Base-by-base conservation (phyloP, 2,113 vertebrate genomes). In the Gallinago jamesoni region DNA sequence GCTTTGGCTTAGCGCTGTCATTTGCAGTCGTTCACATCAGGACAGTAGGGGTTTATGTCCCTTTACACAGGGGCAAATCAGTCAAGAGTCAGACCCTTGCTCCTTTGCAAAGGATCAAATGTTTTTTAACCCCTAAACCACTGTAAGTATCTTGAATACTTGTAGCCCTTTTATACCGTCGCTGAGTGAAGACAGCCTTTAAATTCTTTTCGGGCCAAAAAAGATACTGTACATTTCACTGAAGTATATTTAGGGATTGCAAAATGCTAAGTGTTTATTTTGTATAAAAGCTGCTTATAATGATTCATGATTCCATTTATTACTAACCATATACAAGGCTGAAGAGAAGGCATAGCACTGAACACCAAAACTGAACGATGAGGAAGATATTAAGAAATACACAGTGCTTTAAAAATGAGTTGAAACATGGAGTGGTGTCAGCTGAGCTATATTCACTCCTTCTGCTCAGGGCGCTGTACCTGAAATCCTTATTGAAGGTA, bases 231-330 rank as follows among this genome's bases (percentile, higher is more conserved):
- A 18, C 70, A 23, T 84, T 81, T 60, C 79, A 48, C 8, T 62
- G 24, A 87, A 86, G 14, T 84, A 8, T n/a, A 68, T 64, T 84
- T 84, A 69, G 69, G 87, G 30, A 55, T 20, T 82, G 45, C 13
- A 87, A 81, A 92, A 93, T 53, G 8, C 62, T 53, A 90, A 84
- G 37, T 69, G 63, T 68, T 80, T 93, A 23, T 84, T 93, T 89
- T 55, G 23, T 33, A 84, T 60, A 79, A 93, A 87, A 24, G 62
- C n/a, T 76, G 31, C 35, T 78, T 90, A 64, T 90, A 68, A 27
- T 82, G 39, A 73, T 66, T 68, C 55, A 30, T 41, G 31, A 89
- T 81, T 20, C 31, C 63, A 77, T 48, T 48, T 48, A 88, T 73
- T 87, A 27, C 10, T 72, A 64, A 73, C 15, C 10, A 27, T 77